Evolutionary conservation across 1,140 invertebrate species (phyloP).

Genomic region (Camponotus pennsylvanicus): DNA sequence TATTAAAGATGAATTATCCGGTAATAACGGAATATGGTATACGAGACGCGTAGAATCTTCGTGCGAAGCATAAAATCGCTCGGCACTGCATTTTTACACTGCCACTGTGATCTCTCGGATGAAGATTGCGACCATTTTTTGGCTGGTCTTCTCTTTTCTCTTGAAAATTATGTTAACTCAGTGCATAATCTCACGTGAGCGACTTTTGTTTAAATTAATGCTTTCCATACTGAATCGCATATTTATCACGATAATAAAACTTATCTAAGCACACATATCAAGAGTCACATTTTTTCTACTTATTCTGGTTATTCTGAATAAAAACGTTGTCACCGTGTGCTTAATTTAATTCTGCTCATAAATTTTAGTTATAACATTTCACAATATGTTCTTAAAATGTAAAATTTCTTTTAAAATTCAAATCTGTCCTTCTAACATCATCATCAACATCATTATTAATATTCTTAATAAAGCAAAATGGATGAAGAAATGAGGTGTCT

Average conservation of each 20-base stretch:
- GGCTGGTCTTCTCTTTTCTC: slow-evolving; percentile 30
- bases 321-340: not conserved
- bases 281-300: not conserved
- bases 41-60: slow-evolving; percentile 58
- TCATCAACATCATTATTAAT: too few relatives aligned
- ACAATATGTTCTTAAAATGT: not conserved
- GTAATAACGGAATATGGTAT: slow-evolving; percentile 48
- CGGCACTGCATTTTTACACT: slow-evolving; percentile 75
- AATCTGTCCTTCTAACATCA: not conserved
- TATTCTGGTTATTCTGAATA: not conserved
- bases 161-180: slow-evolving; percentile 42
- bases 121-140: slow-evolving; percentile 35
- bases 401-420: not conserved
- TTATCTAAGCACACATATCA: not conserved
- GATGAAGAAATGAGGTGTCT: not conserved
- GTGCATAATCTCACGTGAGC: slow-evolving; percentile 35
- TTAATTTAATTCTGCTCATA: slow-evolving; percentile 25
- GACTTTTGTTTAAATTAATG: slow-evolving; percentile 53
- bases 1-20: slow-evolving; percentile 30
- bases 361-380: not conserved
- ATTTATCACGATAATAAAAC: slow-evolving; percentile 44
- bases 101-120: slow-evolving; percentile 68
- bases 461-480: not conserved
- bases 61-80: slow-evolving; percentile 78
- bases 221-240: not conserved